Conservation (phyloP, 2,113 vertebrate genomes). For the Rhombomys opimus region DNA sequence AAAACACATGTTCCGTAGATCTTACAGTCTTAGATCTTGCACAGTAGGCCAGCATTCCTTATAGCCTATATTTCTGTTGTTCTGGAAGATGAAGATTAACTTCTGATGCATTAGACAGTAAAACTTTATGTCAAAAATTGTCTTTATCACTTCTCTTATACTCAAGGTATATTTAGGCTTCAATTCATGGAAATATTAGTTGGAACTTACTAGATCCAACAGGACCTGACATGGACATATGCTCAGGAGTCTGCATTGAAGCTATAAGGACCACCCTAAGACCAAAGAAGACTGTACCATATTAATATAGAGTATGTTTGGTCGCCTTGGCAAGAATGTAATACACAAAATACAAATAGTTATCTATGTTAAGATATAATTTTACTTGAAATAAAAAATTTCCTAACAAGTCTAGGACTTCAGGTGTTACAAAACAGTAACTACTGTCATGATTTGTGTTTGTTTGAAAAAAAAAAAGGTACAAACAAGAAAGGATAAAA, state of each 20-base stretch:
- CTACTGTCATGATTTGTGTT: too few species aligned
- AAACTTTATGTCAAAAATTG: not conserved
- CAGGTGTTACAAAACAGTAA: not conserved
- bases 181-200: not conserved
- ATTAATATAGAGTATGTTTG: not conserved
- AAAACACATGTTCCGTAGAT: not conserved
- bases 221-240: too few species aligned
- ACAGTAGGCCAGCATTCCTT: not conserved
- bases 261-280: too few species aligned
- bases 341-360: not conserved
- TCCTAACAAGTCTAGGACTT: too few species aligned
- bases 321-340: not conserved
- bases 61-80: not conserved
- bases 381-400: not conserved
- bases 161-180: not conserved
- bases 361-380: too few species aligned
- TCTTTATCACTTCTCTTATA: not conserved
- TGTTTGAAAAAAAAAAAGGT: not conserved
- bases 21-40: not conserved
- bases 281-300: not conserved
- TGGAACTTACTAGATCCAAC: not conserved
- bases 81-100: not conserved
- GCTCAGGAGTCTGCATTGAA: not conserved
- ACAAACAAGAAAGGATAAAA: not conserved
- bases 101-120: not conserved